Base-by-base conservation (phyloP, 2,888 invertebrate species). In the Syrphus vitripennis region DNA sequence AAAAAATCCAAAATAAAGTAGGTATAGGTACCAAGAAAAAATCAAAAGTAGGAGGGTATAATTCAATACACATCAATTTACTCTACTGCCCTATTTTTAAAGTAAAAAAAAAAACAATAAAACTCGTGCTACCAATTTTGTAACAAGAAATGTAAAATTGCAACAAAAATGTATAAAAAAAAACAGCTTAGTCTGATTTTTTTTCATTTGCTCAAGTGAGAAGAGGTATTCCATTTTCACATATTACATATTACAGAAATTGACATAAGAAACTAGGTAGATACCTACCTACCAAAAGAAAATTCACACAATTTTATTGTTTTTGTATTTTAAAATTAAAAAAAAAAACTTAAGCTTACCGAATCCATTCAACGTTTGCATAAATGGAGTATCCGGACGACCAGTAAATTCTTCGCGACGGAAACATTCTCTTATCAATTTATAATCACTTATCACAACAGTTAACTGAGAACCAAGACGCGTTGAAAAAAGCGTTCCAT, bases 371-470 rank as follows among this genome's bases (percentile, higher is more conserved):
- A 98, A 93, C 71, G 97, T 96, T 90, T 95, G 95, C 94, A 96
- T 97, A 90, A 98, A 95, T 83, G 97, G 97, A 34, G 96, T 97
- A 90, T 95, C 95, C 79, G 98, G 98, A 76, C 98, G 94, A 77
- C 97, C 97, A 88, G 97, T 97, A 93, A 98, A 97, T 90, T 97
- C 97, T 90, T 97, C 97, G 69, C 95, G 95, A 16, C 96, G 94
- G 92, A 98, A 97, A 31, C 97, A 96, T 91, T 97, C 97, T 87
- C 97, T 94, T 90, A 98, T 97, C 90, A 96, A 94, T 91, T 95
- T 95, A 92, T 97, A 96, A 93, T 98, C 97, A 93, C 96, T 96
- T 89, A 98, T 94, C 76, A 98, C 97, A 70, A 98, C 96, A 10
- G 97, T 95, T 83, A 97, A 93, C 90, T 97, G 96, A 88, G 95